Base-by-base conservation (phyloP, 2,113 vertebrate species). In the Centropus unirufus region DNA sequence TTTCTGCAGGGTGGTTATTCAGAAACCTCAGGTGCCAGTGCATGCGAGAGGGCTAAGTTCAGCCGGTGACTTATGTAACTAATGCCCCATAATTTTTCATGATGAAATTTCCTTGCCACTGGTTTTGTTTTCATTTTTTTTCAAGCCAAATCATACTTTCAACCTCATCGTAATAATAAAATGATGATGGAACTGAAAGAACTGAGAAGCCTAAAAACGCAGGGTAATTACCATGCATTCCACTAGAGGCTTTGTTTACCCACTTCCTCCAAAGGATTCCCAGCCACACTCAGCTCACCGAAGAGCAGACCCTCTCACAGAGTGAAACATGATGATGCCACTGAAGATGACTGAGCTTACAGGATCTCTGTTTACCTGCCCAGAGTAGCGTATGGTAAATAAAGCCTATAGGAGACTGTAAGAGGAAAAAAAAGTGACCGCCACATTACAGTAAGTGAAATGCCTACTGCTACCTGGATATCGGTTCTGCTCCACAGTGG, bases 321-420 rank as follows among this genome's bases (percentile, higher is more conserved):
- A 40, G 32, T 14, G 7, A 57, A 75, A 78, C 30, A 26, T 0
- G 0, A 24, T 5, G 34, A 27, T 64, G 58, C n/a, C n/a, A 17
- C 17, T 40, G 40, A 59, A 70, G 39, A 42, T 21, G 11, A 58
- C 22, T 21, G 19, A 88, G 59, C 39, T 27, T 61, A 30, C 0
- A 54, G 27, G 36, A 74, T 23, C 51, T 79, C 30, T 34, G 34
- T 84, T 29, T 55, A 23, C 51, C 55, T 58, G 54, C 19, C 49
- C 63, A 44, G 30, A 78, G 5, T 34, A 17, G 18, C 69, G 14
- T 14, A 58, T 5, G 8, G 42, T 32, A 73, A 86, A 81, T 12
- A 30, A 63, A 87, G 57, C 5, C 0, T 11, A 30, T 16, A 51
- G 17, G 14, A 63, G 21, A 72, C 7, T 1, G 0, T 20, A 66